Percentiles rank a stretch among this genome's conserved stretches.
Evolutionary conservation across 2,113 vertebrate genomes (phyloP).

Genomic region (Amblyopsis rosae): DNA sequence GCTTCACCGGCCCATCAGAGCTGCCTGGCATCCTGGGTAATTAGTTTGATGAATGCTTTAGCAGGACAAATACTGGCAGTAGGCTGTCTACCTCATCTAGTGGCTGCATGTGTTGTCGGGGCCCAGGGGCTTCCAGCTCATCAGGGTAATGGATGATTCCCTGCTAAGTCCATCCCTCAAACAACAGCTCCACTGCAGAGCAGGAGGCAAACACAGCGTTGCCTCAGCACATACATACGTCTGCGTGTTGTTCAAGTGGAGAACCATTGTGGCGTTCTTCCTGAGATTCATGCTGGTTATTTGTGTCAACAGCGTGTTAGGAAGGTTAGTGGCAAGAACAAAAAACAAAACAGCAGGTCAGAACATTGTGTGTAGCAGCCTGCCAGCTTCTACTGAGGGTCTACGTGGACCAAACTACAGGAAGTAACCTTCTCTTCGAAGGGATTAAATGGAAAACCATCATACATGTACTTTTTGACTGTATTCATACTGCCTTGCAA

Average conservation of each 20-base stretch:
- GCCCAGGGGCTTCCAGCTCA: slow-evolving; percentile 75
- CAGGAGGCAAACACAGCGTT: slow-evolving; percentile 12
- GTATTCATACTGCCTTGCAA: slow-evolving; percentile 20
- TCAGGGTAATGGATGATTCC: slow-evolving; percentile 81
- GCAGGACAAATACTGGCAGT: slow-evolving; percentile 75
- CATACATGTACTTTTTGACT: slow-evolving; percentile 4
- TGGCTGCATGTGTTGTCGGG: slow-evolving; percentile 64
- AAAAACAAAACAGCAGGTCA: background rate
- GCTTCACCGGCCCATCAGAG: slow-evolving; percentile 76
- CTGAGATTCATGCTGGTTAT: slow-evolving; percentile 16
- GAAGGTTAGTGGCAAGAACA: slow-evolving; percentile 15
- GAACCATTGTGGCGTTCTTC: background rate
- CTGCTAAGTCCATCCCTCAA: slow-evolving; percentile 76
- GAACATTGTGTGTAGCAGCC: background rate
- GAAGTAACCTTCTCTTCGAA: background rate
- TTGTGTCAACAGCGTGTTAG: slow-evolving; percentile 52
- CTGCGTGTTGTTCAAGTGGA: background rate
- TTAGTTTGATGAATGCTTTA: slow-evolving; percentile 93
- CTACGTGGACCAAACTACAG: background rate
- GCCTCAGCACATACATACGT: background rate
- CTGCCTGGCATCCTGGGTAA: slow-evolving; percentile 83
- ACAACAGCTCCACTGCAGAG: slow-evolving; percentile 41
- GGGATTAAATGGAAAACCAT: background rate
- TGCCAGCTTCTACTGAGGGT: background rate
- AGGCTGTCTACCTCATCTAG: slow-evolving; percentile 77